Conservation (phyloP, 2,888 invertebrate genomes). For the Microdon myrmicae region DNA sequence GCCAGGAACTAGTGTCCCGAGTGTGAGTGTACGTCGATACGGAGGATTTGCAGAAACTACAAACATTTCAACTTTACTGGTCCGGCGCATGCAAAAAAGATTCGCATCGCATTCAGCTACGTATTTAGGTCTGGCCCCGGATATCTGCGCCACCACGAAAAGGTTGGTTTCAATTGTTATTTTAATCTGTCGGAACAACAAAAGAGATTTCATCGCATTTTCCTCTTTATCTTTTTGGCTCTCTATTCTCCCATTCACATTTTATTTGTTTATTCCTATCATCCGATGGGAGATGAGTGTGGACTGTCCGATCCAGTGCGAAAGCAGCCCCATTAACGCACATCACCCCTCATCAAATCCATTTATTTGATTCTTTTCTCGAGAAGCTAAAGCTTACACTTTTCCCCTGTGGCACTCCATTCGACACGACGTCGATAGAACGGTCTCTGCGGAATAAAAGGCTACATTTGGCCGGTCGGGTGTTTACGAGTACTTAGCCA, state of each 20-base stretch:
- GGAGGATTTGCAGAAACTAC: conserved; percentile 13
- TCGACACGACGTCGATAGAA: conserved; percentile 10
- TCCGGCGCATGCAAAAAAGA: conserved; percentile 10
- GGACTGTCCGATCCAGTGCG: too few relatives aligned
- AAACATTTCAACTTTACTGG: conserved; percentile 19
- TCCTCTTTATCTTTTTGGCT: neutral
- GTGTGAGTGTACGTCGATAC: conserved; percentile 17
- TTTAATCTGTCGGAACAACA: conserved; percentile 19
- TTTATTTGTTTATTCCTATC: too few relatives aligned
- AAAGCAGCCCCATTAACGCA: too few relatives aligned
- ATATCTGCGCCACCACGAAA: too few relatives aligned
- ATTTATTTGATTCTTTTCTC: too few relatives aligned
- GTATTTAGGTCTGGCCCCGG: too few relatives aligned
- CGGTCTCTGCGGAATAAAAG: conserved; percentile 14
- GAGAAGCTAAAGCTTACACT: neutral
- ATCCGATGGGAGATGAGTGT: too few relatives aligned
- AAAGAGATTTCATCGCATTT: conserved; percentile 13
- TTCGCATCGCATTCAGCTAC: neutral
- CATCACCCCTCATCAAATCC: too few relatives aligned
- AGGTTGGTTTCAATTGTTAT: neutral
- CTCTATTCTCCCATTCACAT: too few relatives aligned
- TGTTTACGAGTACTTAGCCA: conserved; percentile 31
- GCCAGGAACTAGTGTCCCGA: too few relatives aligned
- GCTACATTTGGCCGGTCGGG: conserved; percentile 31
- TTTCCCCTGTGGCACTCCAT: neutral